Evolutionary conservation across 1,140 invertebrate genomes (phyloP).

Genomic region (Euura saliciscinereae): DNA sequence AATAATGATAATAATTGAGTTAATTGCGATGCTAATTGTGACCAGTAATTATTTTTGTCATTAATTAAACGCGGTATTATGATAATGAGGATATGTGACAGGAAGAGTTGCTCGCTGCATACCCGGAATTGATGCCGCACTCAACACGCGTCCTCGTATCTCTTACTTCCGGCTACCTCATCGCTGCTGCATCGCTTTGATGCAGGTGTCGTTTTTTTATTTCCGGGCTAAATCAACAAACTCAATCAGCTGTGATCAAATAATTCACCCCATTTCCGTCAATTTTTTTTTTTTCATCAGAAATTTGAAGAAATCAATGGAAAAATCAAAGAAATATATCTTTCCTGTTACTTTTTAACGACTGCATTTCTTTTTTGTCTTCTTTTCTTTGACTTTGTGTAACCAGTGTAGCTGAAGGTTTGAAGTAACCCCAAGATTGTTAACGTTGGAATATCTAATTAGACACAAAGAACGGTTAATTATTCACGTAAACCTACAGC

Average conservation of each 20-base stretch:
- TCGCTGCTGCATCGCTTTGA: not conserved
- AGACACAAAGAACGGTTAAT: not conserved
- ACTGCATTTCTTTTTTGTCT: too few species aligned
- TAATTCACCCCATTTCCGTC: too few species aligned
- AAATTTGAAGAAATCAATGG: too few species aligned
- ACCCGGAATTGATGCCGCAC: slow-evolving; percentile 1
- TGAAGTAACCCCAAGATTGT: not conserved
- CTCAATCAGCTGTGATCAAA: too few species aligned
- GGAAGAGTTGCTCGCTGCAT: slow-evolving; percentile 38
- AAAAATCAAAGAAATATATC: too few species aligned
- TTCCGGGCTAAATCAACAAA: too few species aligned
- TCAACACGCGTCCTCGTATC: not conserved
- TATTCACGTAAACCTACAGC: not conserved
- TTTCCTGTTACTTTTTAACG: too few species aligned
- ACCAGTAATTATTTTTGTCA: not conserved
- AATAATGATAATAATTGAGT: slow-evolving; percentile 38
- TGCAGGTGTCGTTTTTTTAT: too few species aligned
- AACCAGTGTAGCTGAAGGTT: not conserved
- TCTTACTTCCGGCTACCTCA: slow-evolving; percentile 1
- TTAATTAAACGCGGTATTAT: slow-evolving; percentile 38
- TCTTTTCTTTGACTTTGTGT: too few species aligned
- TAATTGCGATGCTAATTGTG: slow-evolving; percentile 53
- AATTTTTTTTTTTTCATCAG: too few species aligned
- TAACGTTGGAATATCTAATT: not conserved
- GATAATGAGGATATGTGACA: slow-evolving; percentile 55